Percentiles rank a stretch among this genome's conserved stretches.
Conservation (phyloP, 2,888 invertebrate genomes). For the Pterostichus niger region DNA sequence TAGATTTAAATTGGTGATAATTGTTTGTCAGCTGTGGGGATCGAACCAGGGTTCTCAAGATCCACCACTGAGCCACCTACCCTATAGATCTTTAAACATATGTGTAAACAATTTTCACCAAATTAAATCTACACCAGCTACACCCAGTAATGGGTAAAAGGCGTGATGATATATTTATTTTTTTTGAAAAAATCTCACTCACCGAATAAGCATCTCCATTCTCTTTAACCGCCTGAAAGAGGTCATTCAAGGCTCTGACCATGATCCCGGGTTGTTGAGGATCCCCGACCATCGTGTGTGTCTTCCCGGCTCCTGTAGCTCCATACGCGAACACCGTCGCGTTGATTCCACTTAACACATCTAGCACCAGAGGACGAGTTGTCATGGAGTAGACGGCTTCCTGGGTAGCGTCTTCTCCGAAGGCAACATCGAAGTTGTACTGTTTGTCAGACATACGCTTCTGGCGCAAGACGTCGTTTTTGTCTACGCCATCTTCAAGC, state of each 20-base stretch:
- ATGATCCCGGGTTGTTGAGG: conserved; percentile 88
- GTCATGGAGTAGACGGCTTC: conserved; percentile 93
- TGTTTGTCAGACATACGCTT: conserved; percentile 88
- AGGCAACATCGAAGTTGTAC: conserved; percentile 94
- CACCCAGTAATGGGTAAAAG: too few species aligned
- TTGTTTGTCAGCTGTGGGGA: too few species aligned
- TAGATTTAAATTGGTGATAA: too few species aligned
- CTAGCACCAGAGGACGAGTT: conserved; percentile 90
- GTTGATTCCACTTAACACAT: conserved; percentile 89
- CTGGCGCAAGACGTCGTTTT: conserved; percentile 83
- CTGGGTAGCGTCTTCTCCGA: conserved; percentile 92
- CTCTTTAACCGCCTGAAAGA: conserved; percentile 86
- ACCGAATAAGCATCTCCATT: conserved; percentile 81
- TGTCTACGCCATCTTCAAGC: conserved; percentile 82
- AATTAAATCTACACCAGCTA: too few species aligned
- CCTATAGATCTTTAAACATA: too few species aligned
- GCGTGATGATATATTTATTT: too few species aligned
- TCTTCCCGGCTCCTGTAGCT: conserved; percentile 95
- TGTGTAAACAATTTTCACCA: too few species aligned
- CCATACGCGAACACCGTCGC: conserved; percentile 98
- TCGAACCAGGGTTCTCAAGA: too few species aligned
- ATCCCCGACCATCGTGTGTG: conserved; percentile 92
- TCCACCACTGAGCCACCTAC: too few species aligned
- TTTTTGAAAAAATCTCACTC: too few species aligned
- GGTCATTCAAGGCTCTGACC: conserved; percentile 90